phyloP scores from a whole-genome alignment of 2,888 invertebrate species.

The Mythimna impura region DNA sequence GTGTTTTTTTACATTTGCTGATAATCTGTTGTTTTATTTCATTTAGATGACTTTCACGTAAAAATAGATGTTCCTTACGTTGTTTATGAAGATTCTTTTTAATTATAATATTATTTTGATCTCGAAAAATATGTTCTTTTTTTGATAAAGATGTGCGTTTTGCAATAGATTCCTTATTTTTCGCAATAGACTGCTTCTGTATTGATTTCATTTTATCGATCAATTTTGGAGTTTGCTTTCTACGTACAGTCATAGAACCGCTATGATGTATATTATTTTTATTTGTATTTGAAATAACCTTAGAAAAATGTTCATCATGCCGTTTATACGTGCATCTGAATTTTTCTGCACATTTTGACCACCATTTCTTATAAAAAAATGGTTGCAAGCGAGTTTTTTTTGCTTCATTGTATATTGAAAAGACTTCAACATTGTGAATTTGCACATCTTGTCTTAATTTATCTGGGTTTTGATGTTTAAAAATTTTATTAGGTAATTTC shows the following conservation, averaged over 20 bases:
- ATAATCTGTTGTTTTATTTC: conserved; percentile 2
- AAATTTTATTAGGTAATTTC: background rate
- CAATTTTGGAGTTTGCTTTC: background rate
- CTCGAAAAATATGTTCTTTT: background rate
- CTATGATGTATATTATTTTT: background rate
- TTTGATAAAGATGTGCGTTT: background rate
- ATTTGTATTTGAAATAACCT: conserved; percentile 1
- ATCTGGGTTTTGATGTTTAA: conserved; percentile 8
- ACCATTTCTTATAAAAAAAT: conserved; percentile 8
- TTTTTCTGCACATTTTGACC: conserved; percentile 17
- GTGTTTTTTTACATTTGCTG: conserved; percentile 4
- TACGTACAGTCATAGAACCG: background rate
- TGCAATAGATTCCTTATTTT: background rate
- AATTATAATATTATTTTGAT: conserved; percentile 3
- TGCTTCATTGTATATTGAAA: background rate
- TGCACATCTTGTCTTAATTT: background rate
- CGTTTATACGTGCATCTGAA: background rate
- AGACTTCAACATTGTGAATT: background rate
- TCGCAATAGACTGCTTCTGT: background rate
- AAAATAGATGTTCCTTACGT: conserved; percentile 2
- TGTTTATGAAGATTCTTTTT: background rate
- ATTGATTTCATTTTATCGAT: conserved; percentile 7
- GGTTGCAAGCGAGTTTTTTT: no score
- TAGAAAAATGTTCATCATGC: background rate
- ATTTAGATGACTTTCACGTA: conserved; percentile 4